Conservation (phyloP, 2,797 vertebrate genomes). For the Aythya fuligula region DNA sequence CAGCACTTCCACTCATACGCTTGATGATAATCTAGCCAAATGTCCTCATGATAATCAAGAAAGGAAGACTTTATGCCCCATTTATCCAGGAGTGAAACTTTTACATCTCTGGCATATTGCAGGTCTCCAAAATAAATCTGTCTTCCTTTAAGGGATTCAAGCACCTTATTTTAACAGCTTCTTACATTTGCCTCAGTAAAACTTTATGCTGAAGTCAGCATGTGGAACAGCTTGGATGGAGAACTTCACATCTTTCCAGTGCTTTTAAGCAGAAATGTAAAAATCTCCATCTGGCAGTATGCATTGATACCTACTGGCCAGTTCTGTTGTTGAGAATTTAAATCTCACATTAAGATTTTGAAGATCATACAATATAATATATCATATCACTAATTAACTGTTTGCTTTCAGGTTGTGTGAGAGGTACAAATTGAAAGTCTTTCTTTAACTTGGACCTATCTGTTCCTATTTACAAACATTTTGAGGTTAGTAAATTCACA, state of each 20-base stretch:
- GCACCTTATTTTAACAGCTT: conserved; percentile 15
- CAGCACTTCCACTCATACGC: background rate
- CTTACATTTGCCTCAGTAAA: background rate
- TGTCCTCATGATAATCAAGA: background rate
- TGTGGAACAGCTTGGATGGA: conserved; percentile 8
- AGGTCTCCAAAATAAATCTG: background rate
- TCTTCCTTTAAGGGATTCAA: background rate
- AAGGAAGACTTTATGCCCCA: background rate
- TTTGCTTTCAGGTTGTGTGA: background rate
- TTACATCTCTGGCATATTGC: background rate
- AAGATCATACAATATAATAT: background rate
- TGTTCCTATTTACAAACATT: background rate
- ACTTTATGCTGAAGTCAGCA: background rate
- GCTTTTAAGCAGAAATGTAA: conserved; percentile 5
- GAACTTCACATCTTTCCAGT: background rate
- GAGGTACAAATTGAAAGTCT: background rate
- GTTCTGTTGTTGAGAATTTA: background rate
- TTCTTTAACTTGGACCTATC: background rate
- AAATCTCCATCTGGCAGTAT: background rate
- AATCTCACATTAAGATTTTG: background rate
- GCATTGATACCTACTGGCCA: background rate
- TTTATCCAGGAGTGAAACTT: background rate
- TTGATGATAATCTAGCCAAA: background rate
- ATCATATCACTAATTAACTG: background rate
- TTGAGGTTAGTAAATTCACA: background rate